phyloP scores from a whole-genome alignment of 2,888 invertebrate species.

The Myathropa florea region DNA sequence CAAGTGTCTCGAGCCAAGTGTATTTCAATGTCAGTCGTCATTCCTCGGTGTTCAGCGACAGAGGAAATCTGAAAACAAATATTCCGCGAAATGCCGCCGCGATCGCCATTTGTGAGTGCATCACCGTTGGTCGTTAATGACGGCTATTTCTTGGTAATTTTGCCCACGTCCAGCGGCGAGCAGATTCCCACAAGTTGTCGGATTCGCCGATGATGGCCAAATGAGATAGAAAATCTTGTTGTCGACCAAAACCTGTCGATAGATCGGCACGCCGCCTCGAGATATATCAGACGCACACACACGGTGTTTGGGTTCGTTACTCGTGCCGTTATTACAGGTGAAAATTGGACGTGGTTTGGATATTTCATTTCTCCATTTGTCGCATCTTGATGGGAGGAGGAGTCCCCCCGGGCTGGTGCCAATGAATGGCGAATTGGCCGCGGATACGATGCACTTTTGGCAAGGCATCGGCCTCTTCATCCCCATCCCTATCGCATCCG shows the following conservation, averaged over 20 bases:
- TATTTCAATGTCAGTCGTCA: not conserved
- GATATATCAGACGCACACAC: not conserved
- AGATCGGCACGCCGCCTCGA: not conserved
- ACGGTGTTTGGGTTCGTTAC: not conserved
- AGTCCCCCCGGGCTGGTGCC: not conserved
- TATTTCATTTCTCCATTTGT: not conserved
- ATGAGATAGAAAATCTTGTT: constrained; percentile 41
- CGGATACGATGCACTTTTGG: not conserved
- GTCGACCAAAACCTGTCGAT: not conserved
- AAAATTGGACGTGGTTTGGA: not conserved
- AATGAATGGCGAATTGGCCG: not conserved
- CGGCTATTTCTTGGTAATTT: not conserved
- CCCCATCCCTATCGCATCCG: not conserved
- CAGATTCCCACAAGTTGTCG: constrained; percentile 32
- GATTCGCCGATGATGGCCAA: constrained; percentile 26
- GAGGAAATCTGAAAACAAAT: not conserved
- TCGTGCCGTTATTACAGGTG: not conserved
- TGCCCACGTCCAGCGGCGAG: constrained; percentile 13
- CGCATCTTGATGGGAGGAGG: not conserved
- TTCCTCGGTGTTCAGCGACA: not conserved
- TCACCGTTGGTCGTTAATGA: not conserved
- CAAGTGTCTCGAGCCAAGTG: not conserved
- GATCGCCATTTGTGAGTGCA: not conserved
- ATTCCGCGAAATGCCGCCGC: not conserved
- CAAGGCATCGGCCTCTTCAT: not conserved